Evolutionary conservation across 2,113 vertebrate genomes (phyloP), one percentile per base, ranked within the genome.

Genomic region (Oncorhynchus tshawytscha): DNA sequence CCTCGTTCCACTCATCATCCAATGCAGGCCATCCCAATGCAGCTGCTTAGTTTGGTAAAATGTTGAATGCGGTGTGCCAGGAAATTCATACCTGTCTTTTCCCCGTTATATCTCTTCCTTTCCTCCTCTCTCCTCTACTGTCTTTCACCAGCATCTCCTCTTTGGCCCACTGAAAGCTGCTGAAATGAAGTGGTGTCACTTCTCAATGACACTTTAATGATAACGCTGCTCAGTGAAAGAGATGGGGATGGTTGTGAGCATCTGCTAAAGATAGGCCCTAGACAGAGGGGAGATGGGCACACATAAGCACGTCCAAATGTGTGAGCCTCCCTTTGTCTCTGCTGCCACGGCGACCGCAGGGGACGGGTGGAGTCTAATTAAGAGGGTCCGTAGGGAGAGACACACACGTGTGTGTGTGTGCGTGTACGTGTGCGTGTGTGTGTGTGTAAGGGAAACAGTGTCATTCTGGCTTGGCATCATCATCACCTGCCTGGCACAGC

Each of bases 191-290:
- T 95, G 94, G 95, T 96, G 95, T 96, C 96, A 95, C 94, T 97
- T 97, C 94, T 97, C 96, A 98, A 96, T 98, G 97, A 98, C 97
- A 97, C 95, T 96, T 96, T 97, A 96, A 97, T 97, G 96, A 98
- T 95, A 95, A 94, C 87, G 94, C 95, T 86, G 91, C 95, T 96
- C 93, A 88, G 93, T 93, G 95, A 95, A 95, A 94, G 95, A 96
- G 94, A 96, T 90, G 93, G 91, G 92, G 93, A 95, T 94, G 94
- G 93, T 95, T 95, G 91, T 93, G 92, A 95, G 95, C 94, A 95
- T 92, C 92, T 90, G 95, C 94, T 95, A 95, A 96, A 96, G 95
- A 97, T 94, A 95, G 94, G 88, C 92, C 90, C 86, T 88, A 83
- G 88, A 67, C 74, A 71, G 20, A 70, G 80, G 78, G 31, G 77